Evolutionary conservation across 30 jellyfish, hydroid and myxozoan species (phyloP), one percentile per base, ranked within the genome.

Genomic region (Haliclystus octoradiatus): DNA sequence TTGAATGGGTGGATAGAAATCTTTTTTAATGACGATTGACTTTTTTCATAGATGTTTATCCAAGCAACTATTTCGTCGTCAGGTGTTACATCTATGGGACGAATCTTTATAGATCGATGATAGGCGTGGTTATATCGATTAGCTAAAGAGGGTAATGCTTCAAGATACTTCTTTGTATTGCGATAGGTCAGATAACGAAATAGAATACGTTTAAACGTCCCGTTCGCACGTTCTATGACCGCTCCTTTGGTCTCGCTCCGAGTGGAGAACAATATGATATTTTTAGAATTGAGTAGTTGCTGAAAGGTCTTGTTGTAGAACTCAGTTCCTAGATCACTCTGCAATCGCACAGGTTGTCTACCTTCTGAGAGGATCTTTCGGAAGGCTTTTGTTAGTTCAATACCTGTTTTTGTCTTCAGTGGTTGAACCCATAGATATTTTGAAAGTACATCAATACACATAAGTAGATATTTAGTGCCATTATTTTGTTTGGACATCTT

Each of bases 371-470:
- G 34, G 72, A 66, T 66, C 24, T 66, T 40, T 34, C 25, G 31
- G 26, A 66, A 66, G 3, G 76, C 76, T n/a, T 34, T 15, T 29
- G 31, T n/a, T 31, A 23, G 33, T 32, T 35, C 51, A 72, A 15
- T 62, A 32, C 28, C 69, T 50, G 26, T 73, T 63, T 69, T 69
- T 9, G 66, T 14, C n/a, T 68, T 78, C 51, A 78, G 32, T 13
- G 85, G 79, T 28, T 29, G 27, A 0, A 68, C 84, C 92, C 92
- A 78, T 1, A 80, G 75, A 69, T 52, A 78, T 28, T 68, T 68
- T 46, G 72, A 71, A 78, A 78, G 69, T 1, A 75, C 62, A 50
- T 78, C 92, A 26, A 78, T 78, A 32, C 70, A 49, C 13, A 50
- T 28, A 33, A 78, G 26, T 31, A 68, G 34, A 35, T 34, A 78